Evolutionary conservation across 2,113 vertebrate genomes (phyloP).

Genomic region (Miniopterus natalensis): DNA sequence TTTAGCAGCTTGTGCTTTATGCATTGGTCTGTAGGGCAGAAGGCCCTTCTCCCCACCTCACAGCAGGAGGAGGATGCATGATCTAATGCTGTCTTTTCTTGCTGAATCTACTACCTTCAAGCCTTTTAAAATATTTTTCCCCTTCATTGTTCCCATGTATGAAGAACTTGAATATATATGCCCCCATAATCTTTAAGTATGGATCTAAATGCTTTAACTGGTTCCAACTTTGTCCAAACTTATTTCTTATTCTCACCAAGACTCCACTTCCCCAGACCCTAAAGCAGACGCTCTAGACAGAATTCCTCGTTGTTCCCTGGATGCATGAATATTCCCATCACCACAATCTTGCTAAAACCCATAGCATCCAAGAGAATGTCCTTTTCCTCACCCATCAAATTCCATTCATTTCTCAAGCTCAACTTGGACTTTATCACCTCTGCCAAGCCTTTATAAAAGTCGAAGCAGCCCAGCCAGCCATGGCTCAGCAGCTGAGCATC

Average conservation of each 20-base stretch:
- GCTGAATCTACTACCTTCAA: background rate
- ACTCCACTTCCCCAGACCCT: background rate
- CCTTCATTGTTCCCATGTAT: background rate
- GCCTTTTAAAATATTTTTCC: background rate
- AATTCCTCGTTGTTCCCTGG: background rate
- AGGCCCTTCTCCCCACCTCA: background rate
- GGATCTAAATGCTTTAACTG: background rate
- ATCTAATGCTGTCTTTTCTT: background rate
- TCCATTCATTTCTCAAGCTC: background rate
- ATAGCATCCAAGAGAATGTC: background rate
- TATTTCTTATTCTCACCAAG: slow-evolving; percentile 7
- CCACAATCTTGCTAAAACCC: background rate
- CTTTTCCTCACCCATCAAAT: background rate
- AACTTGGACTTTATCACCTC: background rate
- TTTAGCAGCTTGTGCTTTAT: slow-evolving; percentile 49
- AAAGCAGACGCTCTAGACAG: background rate
- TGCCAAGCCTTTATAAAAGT: background rate
- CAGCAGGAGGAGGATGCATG: background rate
- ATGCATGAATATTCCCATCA: background rate
- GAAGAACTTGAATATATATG: background rate
- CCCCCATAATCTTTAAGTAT: background rate
- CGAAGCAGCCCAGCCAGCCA: background rate
- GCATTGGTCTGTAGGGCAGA: slow-evolving; percentile 57
- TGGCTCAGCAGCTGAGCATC: too few species aligned
- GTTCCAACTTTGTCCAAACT: background rate